phyloP scores from a whole-genome alignment of 1,140 invertebrate species.

The Neuroterus valhalla region DNA sequence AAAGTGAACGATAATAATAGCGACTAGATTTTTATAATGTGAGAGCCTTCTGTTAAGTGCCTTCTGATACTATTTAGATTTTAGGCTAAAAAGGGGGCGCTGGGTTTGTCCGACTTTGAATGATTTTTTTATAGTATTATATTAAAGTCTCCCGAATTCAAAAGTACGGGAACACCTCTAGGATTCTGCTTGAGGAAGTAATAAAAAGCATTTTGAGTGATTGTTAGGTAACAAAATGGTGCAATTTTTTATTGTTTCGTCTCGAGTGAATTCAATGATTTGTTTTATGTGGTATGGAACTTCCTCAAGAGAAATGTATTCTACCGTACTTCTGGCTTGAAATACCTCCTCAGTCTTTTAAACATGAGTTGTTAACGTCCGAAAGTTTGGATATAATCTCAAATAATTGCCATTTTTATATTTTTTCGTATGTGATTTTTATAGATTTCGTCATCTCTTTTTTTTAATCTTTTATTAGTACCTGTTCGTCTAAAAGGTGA shows the following conservation, averaged over 20 bases:
- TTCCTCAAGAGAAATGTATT: slow-evolving; percentile 3
- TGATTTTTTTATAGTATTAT: slow-evolving; percentile 9
- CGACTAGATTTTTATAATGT: slow-evolving; percentile 11
- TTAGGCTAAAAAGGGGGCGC: slow-evolving; percentile 18
- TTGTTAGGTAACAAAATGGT: background rate
- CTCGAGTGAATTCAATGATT: background rate
- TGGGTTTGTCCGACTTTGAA: background rate
- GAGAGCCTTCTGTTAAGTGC: slow-evolving; percentile 28
- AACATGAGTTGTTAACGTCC: background rate
- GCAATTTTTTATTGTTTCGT: slow-evolving; percentile 23
- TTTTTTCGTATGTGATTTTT: slow-evolving; percentile 2
- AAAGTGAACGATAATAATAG: background rate
- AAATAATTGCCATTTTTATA: slow-evolving; percentile 17
- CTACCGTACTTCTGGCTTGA: background rate
- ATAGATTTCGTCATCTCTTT: background rate
- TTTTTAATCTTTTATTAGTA: background rate
- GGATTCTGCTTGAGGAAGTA: background rate
- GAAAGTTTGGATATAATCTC: background rate
- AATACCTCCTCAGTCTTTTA: background rate
- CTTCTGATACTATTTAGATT: slow-evolving; percentile 20
- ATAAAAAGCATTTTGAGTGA: background rate
- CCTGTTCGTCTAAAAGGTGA: background rate
- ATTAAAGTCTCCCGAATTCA: background rate
- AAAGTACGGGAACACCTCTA: background rate
- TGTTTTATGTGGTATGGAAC: background rate